These are phyloP conservation scores for Nowickia ferox DNA, from an alignment of 2,888 invertebrate species.

Conservation along the genomic window DNA sequence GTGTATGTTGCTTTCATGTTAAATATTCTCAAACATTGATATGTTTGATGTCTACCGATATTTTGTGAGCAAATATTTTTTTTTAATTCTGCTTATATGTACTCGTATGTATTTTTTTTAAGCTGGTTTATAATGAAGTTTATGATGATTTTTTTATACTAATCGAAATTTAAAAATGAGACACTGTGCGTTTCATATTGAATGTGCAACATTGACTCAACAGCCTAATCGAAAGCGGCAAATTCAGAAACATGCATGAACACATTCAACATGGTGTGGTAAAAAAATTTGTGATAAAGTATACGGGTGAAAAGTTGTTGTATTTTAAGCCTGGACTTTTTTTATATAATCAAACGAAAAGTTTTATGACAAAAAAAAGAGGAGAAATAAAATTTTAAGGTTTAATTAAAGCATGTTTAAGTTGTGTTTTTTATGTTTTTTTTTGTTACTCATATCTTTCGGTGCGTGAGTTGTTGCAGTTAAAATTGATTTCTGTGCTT, in stretches of 20 bases:
- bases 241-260: conserved; percentile 3
- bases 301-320: conserved; percentile 15
- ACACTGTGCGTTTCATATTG: conserved; percentile 15
- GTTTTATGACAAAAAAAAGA: background rate
- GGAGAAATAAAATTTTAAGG: conserved; percentile 43
- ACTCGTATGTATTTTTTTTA: conserved; percentile 3
- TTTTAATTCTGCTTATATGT: background rate
- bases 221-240: background rate
- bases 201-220: conserved; percentile 1
- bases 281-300: conserved; percentile 31
- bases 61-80: conserved; percentile 17
- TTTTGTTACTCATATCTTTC: conserved; percentile 24
- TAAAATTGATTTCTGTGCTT: conserved; percentile 32
- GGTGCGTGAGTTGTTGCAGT: conserved; percentile 64
- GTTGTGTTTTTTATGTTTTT: conserved; percentile 51
- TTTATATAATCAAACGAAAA: conserved; percentile 48
- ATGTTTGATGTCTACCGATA: conserved; percentile 60
- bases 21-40: conserved; percentile 36
- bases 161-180: conserved; percentile 2
- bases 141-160: conserved; percentile 16
- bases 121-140: conserved; percentile 16
- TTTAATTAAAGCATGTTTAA: conserved; percentile 68
- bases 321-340: conserved; percentile 18
- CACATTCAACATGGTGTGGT: conserved; percentile 12
- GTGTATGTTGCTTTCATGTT: background rate